Base-by-base conservation (phyloP, 1,140 invertebrate genomes). In the Trinorchestia longiramus region DNA sequence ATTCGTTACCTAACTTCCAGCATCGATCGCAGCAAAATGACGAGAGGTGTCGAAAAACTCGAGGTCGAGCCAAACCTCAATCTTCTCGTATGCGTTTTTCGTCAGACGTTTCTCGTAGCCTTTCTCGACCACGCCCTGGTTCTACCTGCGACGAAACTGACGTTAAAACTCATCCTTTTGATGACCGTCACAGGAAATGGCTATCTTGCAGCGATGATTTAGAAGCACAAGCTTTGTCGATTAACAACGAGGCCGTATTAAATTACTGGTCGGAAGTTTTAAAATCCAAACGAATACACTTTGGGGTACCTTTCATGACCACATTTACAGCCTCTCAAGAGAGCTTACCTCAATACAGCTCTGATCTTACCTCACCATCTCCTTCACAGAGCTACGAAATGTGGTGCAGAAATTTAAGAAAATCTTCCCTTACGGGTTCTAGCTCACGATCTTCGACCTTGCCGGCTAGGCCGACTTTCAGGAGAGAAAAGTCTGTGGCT, bases 181-280 rank as follows among this genome's bases (percentile, higher is more conserved):
- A 44, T 47, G 41, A 42, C 40, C 43, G 41, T 43, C 92, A 45
- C 36, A 43, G 44, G 40, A 94, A 94, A 94, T 94, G 92, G 92
- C 8, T 45, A 11, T 94, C 92, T 0, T 94, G 91, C 19, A 96
- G 96, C 95, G 53, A 90, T 88, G 41, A 87, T 53, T 90, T 43
- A 88, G 88, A 36, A 4, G 62, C 95, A 17, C 95, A 96, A 92
- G 95, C 96, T 96, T 88, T 91, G 36, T 95, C 96, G 36, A 92
- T 96, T 42, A 45, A 90, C 96, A 96, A 96, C 57, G 91, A 95
- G 53, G 95, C 96, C 90, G 96, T 96, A 8, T 88, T 96, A 15
- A 95, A 96, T 88, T 96, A 96, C 43, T 96, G 96, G 96, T 94
- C 96, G 44, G 94, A 77, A 41, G 53, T 96, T 40, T 96, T 96